These are phyloP conservation scores for Bedellia somnulentella DNA, from an alignment of 2,888 invertebrate species.

Conservation along the genomic window DNA sequence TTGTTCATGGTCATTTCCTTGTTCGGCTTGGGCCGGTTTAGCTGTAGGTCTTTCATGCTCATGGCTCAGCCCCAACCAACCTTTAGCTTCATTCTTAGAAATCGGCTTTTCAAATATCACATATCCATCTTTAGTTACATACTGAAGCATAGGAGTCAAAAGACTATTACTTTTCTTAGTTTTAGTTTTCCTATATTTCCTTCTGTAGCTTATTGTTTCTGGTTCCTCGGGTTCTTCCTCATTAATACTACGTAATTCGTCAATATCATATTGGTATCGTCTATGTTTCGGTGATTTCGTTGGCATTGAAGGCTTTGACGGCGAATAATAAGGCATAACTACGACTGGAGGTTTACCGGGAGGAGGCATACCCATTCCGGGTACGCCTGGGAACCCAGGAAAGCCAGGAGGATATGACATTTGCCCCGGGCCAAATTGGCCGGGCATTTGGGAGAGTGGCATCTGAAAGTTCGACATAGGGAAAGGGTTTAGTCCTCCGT, in stretches of 20 bases:
- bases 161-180: conserved; percentile 12
- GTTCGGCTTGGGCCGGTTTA: background rate
- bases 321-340: conserved; percentile 50
- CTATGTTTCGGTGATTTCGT: conserved; percentile 8
- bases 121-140: conserved; percentile 45
- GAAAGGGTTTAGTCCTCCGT: no score
- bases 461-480: no score
- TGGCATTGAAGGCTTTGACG: conserved; percentile 12
- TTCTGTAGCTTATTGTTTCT: conserved; percentile 15
- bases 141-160: conserved; percentile 38
- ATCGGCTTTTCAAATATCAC: conserved; percentile 45
- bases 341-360: conserved; percentile 39
- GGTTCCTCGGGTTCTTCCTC: background rate
- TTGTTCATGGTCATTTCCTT: no score
- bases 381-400: background rate
- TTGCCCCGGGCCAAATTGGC: background rate
- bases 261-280: no score
- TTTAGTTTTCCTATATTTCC: conserved; percentile 11
- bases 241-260: no score
- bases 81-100: conserved; percentile 33
- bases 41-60: background rate
- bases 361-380: conserved; percentile 8
- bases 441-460: background rate
- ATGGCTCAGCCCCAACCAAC: conserved; percentile 20
- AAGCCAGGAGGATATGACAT: conserved; percentile 1